Evolutionary conservation across 2,113 vertebrate species (phyloP), one percentile per base, ranked within the genome.

Genomic region (Tyto alba): DNA sequence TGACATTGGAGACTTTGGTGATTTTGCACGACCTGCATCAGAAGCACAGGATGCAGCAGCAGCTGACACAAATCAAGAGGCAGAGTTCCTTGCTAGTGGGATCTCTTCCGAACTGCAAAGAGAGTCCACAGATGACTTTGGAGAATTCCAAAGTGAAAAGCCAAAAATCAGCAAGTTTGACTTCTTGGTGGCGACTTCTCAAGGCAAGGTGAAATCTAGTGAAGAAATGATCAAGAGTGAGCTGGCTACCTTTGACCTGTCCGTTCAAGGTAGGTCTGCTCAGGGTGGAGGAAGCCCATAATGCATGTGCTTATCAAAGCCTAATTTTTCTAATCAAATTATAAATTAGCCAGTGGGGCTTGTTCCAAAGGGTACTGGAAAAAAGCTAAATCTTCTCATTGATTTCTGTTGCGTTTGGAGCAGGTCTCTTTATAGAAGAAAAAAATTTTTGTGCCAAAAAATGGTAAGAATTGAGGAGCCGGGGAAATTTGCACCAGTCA

Each of bases 201-300:
- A 99, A 94, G 95, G 99, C 94, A 99, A 99, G 94, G 98, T 99
- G 96, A 99, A 99, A 90, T 99, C 99, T 82, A 99, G 99, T 10
- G 99, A 99, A 94, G 99, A 99, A 97, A 99, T 99, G 99, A 99
- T 99, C 98, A 99, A 97, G 98, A 99, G 98, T 10, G 99, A 99
- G 68, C 98, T 99, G 90, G 99, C 99, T 11, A 99, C 99, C 18
- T 99, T 99, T 97, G 99, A 99, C 96, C 98, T 99, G 82, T 99
- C 98, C 52, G 99, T 99, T 91, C 99, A 99, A 99, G 99, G 99
- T 99, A 95, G 98, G 99, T 96, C 52, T 32, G 73, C 76, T 56
- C 77, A 10, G 19, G 25, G 8, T 41, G 16, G 45, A 27, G 52
- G 53, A 47, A 15, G 18, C 41, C 60, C 23, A 1, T 9, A 4